Evolutionary conservation across 2,113 vertebrate species (phyloP).

Genomic region (Cyphomyrus discorhynchus): DNA sequence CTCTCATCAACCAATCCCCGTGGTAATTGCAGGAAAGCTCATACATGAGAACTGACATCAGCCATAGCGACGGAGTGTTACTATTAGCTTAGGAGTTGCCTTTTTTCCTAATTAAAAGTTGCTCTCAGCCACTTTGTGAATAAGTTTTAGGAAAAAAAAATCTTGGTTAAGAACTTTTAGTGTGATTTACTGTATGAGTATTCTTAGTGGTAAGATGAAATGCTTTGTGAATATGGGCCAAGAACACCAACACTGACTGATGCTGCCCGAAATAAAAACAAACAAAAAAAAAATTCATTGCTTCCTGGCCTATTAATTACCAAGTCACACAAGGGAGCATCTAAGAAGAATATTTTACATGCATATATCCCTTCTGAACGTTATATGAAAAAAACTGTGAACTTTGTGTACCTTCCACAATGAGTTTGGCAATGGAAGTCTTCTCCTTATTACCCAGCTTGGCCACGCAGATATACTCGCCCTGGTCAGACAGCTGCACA

Average conservation of each 20-base stretch:
- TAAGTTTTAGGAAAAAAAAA: no score
- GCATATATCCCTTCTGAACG: neutral
- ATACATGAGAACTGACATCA: no score
- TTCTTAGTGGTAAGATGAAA: no score
- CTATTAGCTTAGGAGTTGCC: no score
- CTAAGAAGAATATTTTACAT: neutral
- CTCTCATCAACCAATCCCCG: no score
- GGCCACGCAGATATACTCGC: conserved; percentile 88
- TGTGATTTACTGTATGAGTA: no score
- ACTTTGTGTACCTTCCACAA: conserved; percentile 82
- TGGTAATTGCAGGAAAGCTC: no score
- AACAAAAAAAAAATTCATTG: neutral
- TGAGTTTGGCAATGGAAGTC: conserved; percentile 82
- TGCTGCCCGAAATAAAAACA: neutral
- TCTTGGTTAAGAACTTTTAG: no score
- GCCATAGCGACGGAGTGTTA: no score
- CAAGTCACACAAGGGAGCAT: neutral
- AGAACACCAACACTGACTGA: neutral
- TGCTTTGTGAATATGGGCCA: neutral
- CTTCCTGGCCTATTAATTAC: neutral
- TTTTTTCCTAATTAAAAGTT: no score
- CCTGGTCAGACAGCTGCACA: conserved; percentile 88
- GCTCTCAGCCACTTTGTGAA: no score
- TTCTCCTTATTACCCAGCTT: conserved; percentile 90
- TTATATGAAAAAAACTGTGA: neutral